phyloP scores from a whole-genome alignment of 2,797 vertebrate genomes.

The Selene dorsalis region DNA sequence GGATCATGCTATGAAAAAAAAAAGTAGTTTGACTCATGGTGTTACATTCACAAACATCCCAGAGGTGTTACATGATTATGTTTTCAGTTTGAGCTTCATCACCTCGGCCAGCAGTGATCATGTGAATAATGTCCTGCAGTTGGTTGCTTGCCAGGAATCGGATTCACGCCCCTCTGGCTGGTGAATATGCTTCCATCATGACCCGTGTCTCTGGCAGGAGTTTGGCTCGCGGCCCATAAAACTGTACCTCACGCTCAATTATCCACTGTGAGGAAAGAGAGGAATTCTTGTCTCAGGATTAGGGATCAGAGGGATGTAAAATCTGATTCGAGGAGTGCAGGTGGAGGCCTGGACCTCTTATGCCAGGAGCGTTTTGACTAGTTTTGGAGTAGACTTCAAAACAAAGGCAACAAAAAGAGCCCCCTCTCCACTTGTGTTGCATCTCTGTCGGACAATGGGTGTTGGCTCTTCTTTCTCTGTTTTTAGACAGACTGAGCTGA shows the following conservation, averaged over 20 bases:
- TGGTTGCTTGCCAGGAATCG: constrained; percentile 71
- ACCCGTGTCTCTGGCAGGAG: constrained; percentile 65
- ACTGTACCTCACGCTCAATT: constrained; percentile 74
- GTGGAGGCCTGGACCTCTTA: constrained; percentile 52
- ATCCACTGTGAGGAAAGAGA: constrained; percentile 71
- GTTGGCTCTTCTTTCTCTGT: constrained; percentile 73
- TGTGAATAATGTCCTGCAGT: constrained; percentile 64
- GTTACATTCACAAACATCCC: constrained; percentile 33
- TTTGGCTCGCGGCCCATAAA: constrained; percentile 70
- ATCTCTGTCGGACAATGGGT: constrained; percentile 72
- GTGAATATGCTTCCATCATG: constrained; percentile 64
- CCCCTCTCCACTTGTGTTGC: constrained; percentile 48
- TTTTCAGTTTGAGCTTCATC: constrained; percentile 60
- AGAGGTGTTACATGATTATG: constrained; percentile 37
- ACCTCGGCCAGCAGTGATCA: constrained; percentile 59
- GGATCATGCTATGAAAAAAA: neutral
- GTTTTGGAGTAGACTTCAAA: constrained; percentile 51
- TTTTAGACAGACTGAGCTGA: constrained; percentile 74
- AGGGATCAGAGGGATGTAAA: constrained; percentile 68
- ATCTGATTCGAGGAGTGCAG: constrained; percentile 60
- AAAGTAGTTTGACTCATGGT: neutral
- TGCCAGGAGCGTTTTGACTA: constrained; percentile 43
- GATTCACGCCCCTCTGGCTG: constrained; percentile 62
- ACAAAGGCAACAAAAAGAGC: constrained; percentile 48
- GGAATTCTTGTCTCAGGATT: constrained; percentile 77